phyloP scores from a whole-genome alignment of 2,797 vertebrate genomes.

The Oophaga sylvatica region DNA sequence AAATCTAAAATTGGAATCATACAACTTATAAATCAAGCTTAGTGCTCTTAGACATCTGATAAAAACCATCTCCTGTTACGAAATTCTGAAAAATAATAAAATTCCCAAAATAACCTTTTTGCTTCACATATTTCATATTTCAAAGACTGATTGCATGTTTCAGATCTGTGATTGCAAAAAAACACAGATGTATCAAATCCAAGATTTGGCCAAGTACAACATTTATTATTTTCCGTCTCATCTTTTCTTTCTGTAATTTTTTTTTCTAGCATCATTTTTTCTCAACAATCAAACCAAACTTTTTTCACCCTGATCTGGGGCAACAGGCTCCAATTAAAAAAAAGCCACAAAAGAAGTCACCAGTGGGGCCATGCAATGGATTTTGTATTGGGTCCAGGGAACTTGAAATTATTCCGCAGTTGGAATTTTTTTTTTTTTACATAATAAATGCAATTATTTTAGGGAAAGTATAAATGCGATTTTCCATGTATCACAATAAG shows the following conservation, averaged over 20 bases:
- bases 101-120: neutral
- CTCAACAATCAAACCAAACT: neutral
- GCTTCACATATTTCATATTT: neutral
- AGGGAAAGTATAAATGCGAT: too few relatives aligned
- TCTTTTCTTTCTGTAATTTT: too few relatives aligned
- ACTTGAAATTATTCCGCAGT: too few relatives aligned
- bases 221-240: neutral
- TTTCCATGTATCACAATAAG: too few relatives aligned
- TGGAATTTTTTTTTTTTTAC: too few relatives aligned
- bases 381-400: too few relatives aligned
- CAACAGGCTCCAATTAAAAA: neutral
- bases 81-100: neutral
- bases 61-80: neutral
- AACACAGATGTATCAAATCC: conserved; percentile 4
- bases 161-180: neutral
- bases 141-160: neutral
- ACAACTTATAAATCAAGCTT: neutral
- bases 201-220: neutral
- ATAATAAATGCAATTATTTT: too few relatives aligned
- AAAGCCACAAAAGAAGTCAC: too few relatives aligned
- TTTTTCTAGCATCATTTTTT: neutral
- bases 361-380: too few relatives aligned
- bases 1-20: neutral
- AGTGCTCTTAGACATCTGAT: neutral
- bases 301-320: neutral